Percentiles rank a stretch among this genome's conserved stretches.
phyloP scores from a whole-genome alignment of 2,797 vertebrate genomes.

The Xerus rutilus region DNA sequence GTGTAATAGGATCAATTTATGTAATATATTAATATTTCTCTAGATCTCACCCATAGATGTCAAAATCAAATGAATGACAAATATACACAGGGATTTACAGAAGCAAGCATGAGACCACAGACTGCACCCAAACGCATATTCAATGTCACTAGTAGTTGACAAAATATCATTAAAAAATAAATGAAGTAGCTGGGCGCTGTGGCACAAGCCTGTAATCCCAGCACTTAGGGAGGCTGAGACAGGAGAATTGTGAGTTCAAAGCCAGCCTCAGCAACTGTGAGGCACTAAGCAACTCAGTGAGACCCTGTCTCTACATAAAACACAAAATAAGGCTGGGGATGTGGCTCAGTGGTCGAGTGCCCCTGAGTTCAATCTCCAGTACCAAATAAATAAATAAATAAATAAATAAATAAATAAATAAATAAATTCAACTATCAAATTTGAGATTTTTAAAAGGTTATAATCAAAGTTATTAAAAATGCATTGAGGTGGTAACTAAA shows the following conservation, averaged over 20 bases:
- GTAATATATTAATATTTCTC: neutral
- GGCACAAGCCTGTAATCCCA: too few species aligned
- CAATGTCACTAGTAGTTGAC: neutral
- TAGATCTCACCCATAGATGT: neutral
- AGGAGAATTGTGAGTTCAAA: too few species aligned
- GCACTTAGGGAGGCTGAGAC: too few species aligned
- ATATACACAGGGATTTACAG: neutral
- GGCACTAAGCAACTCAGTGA: too few species aligned
- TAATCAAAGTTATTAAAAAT: neutral
- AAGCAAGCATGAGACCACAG: neutral
- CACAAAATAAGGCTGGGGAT: too few species aligned
- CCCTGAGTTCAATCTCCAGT: too few species aligned
- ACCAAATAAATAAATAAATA: too few species aligned
- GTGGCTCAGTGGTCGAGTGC: too few species aligned
- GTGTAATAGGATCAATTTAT: neutral
- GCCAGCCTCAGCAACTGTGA: too few species aligned
- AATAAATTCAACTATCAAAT: neutral
- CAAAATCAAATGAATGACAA: neutral
- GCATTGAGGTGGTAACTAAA: neutral
- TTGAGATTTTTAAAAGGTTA: neutral
- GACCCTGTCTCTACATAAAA: too few species aligned
- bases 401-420: too few species aligned
- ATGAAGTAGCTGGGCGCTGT: neutral
- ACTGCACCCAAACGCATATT: neutral
- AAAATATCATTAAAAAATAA: neutral